Base-by-base conservation (phyloP, 1,140 invertebrate genomes). In the Drosophila kikkawai region DNA sequence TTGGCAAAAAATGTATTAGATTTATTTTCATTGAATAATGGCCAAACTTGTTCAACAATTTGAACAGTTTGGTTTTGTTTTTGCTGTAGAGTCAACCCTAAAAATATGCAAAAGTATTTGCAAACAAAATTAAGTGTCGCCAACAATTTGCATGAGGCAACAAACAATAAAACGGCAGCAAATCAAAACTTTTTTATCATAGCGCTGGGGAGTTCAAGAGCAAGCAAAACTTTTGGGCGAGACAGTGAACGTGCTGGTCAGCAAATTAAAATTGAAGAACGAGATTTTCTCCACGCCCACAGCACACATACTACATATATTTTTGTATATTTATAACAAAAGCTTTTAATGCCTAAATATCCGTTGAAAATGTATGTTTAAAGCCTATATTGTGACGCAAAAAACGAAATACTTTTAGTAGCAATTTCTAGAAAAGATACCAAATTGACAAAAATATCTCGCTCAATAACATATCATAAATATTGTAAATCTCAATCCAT, bases 61-160 rank as follows among this genome's bases (percentile, higher is more conserved):
- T 67, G 32, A 75, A 69, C 48, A 34, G 36, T 67, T 56, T 50
- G 71, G 15, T 50, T 19, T 36, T 47, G 15, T 55, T 51, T 29
- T 11, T 75, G 57, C 70, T 58, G 36, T 82, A 57, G 55, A 61
- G 80, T 83, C 70, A 79, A 83, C 66, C 81, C 68, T 42, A 69
- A 74, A 84, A 84, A 74, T 84, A 84, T 85, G 82, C 82, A 69
- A 47, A 85, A 85, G 82, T 75, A 85, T 85, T 85, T 81, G 66
- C 78, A 74, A 85, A 85, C 65, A 81, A 85, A 85, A 85, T 81
- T 85, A 85, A 85, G 74, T 85, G 82, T 81, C 78, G 78, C 60
- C 82, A 55, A 85, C 68, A 76, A 85, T 84, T 84, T 84, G 74
- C 82, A 85, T 80, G 74, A 42, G 29, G 29, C 70, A 29, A 37